phyloP scores from a whole-genome alignment of 2,888 invertebrate genomes.

The Dexiosoma caninum region DNA sequence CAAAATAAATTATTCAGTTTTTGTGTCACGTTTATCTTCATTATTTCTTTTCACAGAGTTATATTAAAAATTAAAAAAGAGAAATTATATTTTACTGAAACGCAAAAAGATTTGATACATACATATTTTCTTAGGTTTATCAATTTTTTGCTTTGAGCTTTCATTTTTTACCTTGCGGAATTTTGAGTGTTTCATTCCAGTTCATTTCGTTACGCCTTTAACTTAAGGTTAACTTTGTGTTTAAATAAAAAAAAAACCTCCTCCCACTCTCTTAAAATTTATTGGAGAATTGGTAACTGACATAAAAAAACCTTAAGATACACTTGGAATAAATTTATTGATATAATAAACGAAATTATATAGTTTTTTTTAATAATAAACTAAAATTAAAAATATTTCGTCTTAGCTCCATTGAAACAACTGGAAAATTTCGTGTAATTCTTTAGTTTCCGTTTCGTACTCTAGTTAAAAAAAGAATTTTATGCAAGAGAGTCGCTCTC shows the following conservation, averaged over 20 bases:
- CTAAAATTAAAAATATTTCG: not conserved
- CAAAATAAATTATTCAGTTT: slow-evolving; percentile 1
- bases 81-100: slow-evolving; percentile 28
- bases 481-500: too few species aligned
- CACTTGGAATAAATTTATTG: not conserved
- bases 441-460: not conserved
- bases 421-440: not conserved
- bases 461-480: too few species aligned
- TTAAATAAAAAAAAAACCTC: slow-evolving; percentile 44
- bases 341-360: not conserved
- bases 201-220: slow-evolving; percentile 60
- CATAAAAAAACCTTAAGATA: not conserved
- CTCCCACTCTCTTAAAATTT: slow-evolving; percentile 50
- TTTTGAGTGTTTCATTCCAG: slow-evolving; percentile 56
- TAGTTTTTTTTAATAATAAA: not conserved
- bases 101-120: slow-evolving; percentile 24
- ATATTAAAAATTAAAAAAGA: not conserved
- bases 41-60: not conserved
- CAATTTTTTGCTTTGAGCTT: not conserved
- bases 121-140: slow-evolving; percentile 23
- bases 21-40: not conserved
- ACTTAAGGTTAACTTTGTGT: slow-evolving; percentile 60
- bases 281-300: not conserved
- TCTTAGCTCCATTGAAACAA: not conserved
- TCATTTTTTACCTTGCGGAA: slow-evolving; percentile 55